A percentile compares a stretch with the other conserved stretches of the same genome.
Conservation (phyloP, 2,888 invertebrate genomes). For the Agrotis puta region DNA sequence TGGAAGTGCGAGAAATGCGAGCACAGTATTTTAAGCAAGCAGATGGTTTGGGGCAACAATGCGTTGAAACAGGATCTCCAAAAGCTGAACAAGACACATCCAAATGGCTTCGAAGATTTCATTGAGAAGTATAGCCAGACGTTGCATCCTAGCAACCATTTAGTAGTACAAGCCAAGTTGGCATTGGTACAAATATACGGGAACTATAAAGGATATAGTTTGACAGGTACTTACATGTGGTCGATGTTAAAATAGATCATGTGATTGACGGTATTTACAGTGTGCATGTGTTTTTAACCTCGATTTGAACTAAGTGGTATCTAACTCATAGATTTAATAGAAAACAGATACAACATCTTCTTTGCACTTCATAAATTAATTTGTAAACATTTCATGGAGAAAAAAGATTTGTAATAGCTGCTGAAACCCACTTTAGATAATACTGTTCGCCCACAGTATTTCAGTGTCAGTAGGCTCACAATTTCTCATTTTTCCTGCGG, state of each 20-base stretch:
- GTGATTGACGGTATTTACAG: conserved; percentile 24
- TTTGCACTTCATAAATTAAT: background rate
- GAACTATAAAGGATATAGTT: conserved; percentile 89
- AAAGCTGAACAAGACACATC: conserved; percentile 88
- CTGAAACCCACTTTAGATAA: too few species aligned
- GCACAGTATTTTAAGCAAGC: conserved; percentile 89
- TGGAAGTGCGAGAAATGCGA: conserved; percentile 93
- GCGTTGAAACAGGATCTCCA: conserved; percentile 91
- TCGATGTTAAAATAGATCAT: conserved; percentile 36
- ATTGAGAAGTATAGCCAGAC: conserved; percentile 92
- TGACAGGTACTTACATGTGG: conserved; percentile 85
- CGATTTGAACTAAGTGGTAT: conserved; percentile 12
- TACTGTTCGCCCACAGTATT: background rate
- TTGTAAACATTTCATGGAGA: conserved; percentile 6
- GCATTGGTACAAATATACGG: conserved; percentile 93
- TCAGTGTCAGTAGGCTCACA: background rate
- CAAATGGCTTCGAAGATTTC: conserved; percentile 92
- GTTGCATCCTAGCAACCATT: conserved; percentile 93
- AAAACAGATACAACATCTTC: background rate
- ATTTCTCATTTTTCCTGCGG: too few species aligned
- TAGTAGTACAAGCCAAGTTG: conserved; percentile 93
- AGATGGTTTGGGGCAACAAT: conserved; percentile 92
- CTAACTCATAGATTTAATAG: background rate
- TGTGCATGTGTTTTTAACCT: conserved; percentile 21
- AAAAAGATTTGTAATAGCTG: background rate